These are phyloP conservation scores for Mionectes macconnelli DNA, from an alignment of 2,113 vertebrate species.

Conservation along the genomic window DNA sequence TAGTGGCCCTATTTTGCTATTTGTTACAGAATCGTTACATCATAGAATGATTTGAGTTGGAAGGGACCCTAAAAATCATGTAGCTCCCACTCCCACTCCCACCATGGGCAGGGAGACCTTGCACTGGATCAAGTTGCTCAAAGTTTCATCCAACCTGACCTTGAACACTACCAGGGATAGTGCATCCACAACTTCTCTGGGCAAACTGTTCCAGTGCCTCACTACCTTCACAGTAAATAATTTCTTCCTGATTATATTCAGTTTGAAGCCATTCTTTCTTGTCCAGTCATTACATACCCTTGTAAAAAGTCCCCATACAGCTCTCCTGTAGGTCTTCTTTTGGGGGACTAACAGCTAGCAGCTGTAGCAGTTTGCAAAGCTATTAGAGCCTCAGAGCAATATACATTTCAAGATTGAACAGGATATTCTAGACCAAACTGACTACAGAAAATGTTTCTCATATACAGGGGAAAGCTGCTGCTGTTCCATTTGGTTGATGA, in stretches of 20 bases:
- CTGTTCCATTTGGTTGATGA: not conserved
- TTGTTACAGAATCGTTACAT: not conserved
- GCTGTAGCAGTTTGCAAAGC: not conserved
- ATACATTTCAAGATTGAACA: not conserved
- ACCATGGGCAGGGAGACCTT: fast-evolving
- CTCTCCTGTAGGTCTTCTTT: not conserved
- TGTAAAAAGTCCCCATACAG: not conserved
- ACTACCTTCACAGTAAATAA: not conserved
- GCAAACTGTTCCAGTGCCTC: not conserved
- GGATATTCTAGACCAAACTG: not conserved
- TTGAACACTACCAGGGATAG: not conserved
- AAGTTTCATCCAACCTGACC: not conserved
- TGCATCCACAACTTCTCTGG: not conserved
- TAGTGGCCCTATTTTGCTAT: not conserved
- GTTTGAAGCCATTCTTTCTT: not conserved
- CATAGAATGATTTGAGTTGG: not conserved
- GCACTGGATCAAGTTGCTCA: not conserved
- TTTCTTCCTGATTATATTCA: not conserved
- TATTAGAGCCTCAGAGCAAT: not conserved
- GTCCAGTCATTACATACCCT: not conserved
- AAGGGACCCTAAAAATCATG: not conserved
- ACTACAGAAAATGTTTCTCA: not conserved
- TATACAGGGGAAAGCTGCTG: not conserved
- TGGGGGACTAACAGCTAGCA: not conserved
- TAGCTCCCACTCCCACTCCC: not conserved